A percentile compares a stretch with the other conserved stretches of the same genome.
These are phyloP conservation scores for Reticulitermes speratus DNA, from an alignment of 1,140 invertebrate species.

Conservation along the genomic window DNA sequence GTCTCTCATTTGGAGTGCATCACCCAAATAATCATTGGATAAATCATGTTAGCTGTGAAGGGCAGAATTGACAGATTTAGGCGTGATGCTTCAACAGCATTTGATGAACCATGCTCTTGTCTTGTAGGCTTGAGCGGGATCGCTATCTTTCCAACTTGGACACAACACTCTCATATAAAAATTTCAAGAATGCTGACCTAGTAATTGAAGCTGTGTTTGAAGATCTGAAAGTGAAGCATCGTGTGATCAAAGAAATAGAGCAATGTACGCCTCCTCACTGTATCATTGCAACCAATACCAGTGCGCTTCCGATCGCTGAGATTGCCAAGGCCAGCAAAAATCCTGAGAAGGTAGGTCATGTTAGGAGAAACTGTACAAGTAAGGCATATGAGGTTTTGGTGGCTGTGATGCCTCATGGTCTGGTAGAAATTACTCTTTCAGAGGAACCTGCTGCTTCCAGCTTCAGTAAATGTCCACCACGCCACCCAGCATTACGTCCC, in stretches of 20 bases:
- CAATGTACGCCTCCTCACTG: conserved; percentile 83
- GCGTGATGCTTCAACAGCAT: no score
- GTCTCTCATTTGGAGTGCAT: no score
- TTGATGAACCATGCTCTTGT: not conserved
- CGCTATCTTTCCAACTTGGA: conserved; percentile 75
- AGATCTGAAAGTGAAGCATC: conserved; percentile 94
- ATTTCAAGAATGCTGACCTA: conserved; percentile 87
- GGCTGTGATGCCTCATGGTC: no score
- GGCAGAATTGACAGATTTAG: no score
- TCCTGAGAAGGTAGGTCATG: conserved; percentile 83
- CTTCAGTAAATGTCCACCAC: no score
- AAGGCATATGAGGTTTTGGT: no score
- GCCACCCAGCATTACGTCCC: no score
- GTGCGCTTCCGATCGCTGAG: conserved; percentile 93
- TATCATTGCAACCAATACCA: conserved; percentile 97
- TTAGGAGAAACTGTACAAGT: not conserved
- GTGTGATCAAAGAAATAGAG: conserved; percentile 96
- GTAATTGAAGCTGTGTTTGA: conserved; percentile 99
- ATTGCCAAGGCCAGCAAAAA: conserved; percentile 89
- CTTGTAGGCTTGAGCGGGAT: conserved; percentile 74
- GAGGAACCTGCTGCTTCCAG: no score
- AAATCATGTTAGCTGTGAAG: no score
- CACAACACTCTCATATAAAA: conserved; percentile 80
- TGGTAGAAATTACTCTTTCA: no score
- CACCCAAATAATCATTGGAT: no score